A percentile compares a stretch with the other conserved stretches of the same genome.
phyloP scores from a whole-genome alignment of 1,140 invertebrate genomes.

The Armadillidium nasatum region DNA sequence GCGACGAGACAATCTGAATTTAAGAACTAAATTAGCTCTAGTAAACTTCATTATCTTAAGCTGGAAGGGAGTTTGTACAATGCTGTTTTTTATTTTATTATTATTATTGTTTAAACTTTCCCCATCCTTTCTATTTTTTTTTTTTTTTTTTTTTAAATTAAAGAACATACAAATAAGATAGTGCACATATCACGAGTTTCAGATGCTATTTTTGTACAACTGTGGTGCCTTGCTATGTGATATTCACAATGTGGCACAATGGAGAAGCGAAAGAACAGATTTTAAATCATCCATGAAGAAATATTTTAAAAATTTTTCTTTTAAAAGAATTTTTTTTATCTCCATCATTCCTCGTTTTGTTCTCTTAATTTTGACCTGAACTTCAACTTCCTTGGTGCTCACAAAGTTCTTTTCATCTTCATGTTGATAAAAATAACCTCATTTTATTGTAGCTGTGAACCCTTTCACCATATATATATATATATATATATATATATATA shows the following conservation, averaged over 20 bases:
- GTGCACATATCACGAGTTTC: constrained; percentile 44
- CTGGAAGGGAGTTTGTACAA: neutral
- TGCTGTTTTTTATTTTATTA: too few relatives aligned
- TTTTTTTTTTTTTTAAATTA: neutral
- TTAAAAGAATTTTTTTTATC: too few relatives aligned
- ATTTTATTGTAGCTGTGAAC: too few relatives aligned
- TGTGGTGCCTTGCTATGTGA: constrained; percentile 46
- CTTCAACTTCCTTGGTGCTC: constrained; percentile 45
- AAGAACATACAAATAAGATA: neutral
- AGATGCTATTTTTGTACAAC: constrained; percentile 46
- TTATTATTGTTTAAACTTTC: too few relatives aligned
- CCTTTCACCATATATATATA: too few relatives aligned
- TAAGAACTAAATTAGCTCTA: constrained; percentile 24
- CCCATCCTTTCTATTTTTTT: too few relatives aligned
- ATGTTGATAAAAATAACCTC: too few relatives aligned
- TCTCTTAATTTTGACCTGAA: too few relatives aligned
- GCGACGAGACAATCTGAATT: constrained; percentile 29
- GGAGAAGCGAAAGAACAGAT: neutral
- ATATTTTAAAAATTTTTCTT: neutral
- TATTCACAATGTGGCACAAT: constrained; percentile 45
- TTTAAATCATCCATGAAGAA: neutral
- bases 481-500: too few relatives aligned
- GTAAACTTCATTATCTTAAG: constrained; percentile 1
- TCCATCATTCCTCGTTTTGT: too few relatives aligned
- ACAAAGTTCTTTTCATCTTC: constrained; percentile 44